Conservation (phyloP, 1,140 invertebrate genomes). For the Portunus trituberculatus region DNA sequence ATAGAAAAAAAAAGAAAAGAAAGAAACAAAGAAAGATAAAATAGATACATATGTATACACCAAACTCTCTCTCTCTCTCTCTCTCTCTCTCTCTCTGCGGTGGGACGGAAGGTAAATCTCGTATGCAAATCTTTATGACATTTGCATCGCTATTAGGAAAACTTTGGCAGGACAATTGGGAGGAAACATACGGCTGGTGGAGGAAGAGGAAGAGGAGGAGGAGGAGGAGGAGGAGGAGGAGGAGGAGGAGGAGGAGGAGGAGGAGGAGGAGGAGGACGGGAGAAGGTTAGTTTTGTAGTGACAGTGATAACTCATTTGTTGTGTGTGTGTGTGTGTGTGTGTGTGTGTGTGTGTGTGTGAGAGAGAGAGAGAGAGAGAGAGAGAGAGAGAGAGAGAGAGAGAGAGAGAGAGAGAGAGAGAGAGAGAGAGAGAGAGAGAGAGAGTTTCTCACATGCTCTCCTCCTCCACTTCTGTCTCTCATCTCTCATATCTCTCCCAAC, state of each 20-base stretch:
- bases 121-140: slow-evolving; percentile 44
- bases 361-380: too few species aligned
- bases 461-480: slow-evolving; percentile 13
- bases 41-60: neutral
- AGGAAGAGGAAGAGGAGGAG: neutral
- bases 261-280: too few species aligned
- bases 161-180: slow-evolving; percentile 30
- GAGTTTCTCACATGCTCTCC: slow-evolving; percentile 7
- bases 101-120: slow-evolving; percentile 15
- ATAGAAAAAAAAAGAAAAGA: neutral
- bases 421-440: slow-evolving; percentile 31
- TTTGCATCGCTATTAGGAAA: slow-evolving; percentile 36
- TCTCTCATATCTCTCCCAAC: slow-evolving; percentile 22
- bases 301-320: too few species aligned
- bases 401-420: slow-evolving; percentile 51
- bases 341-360: too few species aligned
- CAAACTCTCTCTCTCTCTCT: neutral
- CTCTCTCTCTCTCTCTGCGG: neutral
- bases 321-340: too few species aligned
- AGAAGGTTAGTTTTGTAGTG: neutral
- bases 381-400: neutral
- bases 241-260: too few species aligned
- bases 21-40: neutral
- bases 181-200: neutral
- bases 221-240: neutral